These are phyloP conservation scores for Candoia aspera DNA, from an alignment of 2,113 vertebrate genomes.

Conservation along the genomic window DNA sequence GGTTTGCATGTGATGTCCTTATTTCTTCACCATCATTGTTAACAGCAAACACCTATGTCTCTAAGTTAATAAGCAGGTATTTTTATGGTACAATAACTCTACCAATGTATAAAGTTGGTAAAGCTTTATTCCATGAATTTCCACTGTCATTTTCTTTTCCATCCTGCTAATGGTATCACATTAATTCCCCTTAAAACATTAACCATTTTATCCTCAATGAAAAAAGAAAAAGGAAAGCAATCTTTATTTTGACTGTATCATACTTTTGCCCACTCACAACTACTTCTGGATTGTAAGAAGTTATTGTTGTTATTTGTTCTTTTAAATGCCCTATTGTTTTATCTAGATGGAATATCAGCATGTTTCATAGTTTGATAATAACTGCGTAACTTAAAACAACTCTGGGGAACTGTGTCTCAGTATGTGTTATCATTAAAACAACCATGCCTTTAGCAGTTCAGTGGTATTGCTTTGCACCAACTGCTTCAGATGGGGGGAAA, in stretches of 20 bases:
- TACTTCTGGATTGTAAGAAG: background rate
- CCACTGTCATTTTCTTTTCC: background rate
- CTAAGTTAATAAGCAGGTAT: background rate
- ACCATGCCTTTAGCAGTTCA: constrained; percentile 41
- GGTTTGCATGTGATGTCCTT: background rate
- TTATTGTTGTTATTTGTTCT: background rate
- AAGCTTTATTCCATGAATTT: background rate
- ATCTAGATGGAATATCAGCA: background rate
- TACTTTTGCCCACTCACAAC: background rate
- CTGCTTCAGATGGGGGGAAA: constrained; percentile 39
- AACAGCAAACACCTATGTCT: background rate
- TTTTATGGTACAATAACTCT: background rate
- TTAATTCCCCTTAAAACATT: background rate
- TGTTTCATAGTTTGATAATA: constrained; percentile 20
- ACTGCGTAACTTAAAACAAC: background rate
- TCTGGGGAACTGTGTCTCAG: background rate
- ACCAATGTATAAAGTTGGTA: background rate
- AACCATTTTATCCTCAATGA: background rate
- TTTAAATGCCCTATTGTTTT: constrained; percentile 30
- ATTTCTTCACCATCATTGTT: background rate
- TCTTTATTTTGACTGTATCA: background rate
- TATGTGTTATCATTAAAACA: constrained; percentile 37
- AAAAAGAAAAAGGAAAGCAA: background rate
- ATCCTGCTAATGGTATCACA: background rate
- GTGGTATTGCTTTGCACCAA: constrained; percentile 28